phyloP scores from a whole-genome alignment of 2,113 vertebrate genomes.

The Strix uralensis region DNA sequence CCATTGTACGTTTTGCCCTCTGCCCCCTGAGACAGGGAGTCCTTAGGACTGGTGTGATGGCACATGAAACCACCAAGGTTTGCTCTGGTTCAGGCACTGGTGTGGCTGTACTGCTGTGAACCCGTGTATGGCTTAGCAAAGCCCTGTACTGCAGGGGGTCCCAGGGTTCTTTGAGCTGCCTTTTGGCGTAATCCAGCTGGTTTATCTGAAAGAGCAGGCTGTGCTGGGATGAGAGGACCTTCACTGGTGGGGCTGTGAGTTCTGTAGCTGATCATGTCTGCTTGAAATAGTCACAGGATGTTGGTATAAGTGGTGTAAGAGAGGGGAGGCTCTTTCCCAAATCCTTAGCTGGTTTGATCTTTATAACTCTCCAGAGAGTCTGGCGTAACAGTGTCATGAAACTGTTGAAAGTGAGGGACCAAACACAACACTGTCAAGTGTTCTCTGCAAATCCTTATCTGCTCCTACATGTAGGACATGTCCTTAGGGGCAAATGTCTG shows the following conservation, averaged over 20 bases:
- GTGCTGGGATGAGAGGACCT: neutral
- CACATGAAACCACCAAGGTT: neutral
- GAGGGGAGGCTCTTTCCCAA: neutral
- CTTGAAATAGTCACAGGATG: neutral
- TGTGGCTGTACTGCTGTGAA: neutral
- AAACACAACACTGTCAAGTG: neutral
- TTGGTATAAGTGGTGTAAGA: neutral
- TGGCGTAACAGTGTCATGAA: neutral
- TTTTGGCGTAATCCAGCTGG: neutral
- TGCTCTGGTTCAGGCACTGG: neutral
- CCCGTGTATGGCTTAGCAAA: neutral
- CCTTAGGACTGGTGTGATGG: neutral
- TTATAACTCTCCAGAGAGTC: neutral
- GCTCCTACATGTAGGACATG: neutral
- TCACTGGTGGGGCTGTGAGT: neutral
- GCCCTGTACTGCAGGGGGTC: neutral
- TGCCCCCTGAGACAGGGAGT: neutral
- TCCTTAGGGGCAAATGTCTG: neutral
- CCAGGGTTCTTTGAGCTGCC: neutral
- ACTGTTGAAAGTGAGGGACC: neutral
- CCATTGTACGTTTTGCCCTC: neutral
- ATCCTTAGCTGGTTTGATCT: neutral
- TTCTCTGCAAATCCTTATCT: neutral
- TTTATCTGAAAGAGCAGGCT: neutral
- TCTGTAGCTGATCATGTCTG: neutral